phyloP scores from a whole-genome alignment of 2,888 invertebrate genomes.

The Oasisia sp. region DNA sequence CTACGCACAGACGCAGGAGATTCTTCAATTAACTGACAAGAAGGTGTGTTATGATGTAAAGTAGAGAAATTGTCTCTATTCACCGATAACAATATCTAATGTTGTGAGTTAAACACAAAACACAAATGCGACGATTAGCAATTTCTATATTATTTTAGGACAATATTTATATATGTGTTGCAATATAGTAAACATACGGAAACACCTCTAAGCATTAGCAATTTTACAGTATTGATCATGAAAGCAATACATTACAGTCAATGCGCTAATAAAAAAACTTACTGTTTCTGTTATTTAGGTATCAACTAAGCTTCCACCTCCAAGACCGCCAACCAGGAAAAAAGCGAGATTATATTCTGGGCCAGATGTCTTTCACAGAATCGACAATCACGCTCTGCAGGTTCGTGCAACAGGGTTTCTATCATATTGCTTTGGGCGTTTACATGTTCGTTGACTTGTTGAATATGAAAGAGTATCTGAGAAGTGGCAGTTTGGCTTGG shows the following conservation, averaged over 20 bases:
- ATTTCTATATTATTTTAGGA: no score
- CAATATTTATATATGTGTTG: no score
- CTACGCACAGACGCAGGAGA: constrained; percentile 40
- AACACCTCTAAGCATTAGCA: no score
- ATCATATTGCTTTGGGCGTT: not conserved
- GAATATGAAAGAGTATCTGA: not conserved
- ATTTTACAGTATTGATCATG: no score
- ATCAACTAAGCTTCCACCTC: constrained; percentile 41
- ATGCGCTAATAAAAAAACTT: not conserved
- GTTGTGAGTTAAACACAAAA: no score
- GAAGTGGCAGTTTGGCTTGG: not conserved
- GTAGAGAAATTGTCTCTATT: not conserved
- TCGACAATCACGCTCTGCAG: constrained; percentile 92
- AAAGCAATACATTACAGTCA: not conserved
- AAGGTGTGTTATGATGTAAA: constrained; percentile 30
- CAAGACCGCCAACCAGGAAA: constrained; percentile 87
- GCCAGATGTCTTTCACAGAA: constrained; percentile 90
- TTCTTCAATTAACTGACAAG: constrained; percentile 44
- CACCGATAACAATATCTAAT: no score
- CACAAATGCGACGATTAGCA: no score
- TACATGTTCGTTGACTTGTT: not conserved
- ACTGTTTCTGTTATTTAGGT: constrained; percentile 22
- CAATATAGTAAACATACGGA: no score
- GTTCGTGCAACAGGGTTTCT: constrained; percentile 49
- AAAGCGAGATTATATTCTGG: constrained; percentile 94